Percentiles rank a stretch among this genome's conserved stretches.
Evolutionary conservation across 2,888 invertebrate genomes (phyloP).

Genomic region (Caenorhabditis zanzibari): DNA sequence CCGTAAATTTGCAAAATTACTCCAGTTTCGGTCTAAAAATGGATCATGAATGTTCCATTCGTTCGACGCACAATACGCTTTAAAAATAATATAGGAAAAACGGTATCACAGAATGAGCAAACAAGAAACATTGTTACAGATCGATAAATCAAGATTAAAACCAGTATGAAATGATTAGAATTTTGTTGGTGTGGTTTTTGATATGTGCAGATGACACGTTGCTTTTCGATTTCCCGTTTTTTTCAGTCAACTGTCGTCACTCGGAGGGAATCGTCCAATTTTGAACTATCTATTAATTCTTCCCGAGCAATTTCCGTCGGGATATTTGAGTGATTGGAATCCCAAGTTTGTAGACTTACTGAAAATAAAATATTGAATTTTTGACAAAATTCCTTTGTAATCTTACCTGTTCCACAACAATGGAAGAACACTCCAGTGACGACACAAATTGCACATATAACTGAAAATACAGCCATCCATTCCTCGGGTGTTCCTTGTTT

Average conservation of each 20-base stretch:
- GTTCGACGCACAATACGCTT: constrained; percentile 19
- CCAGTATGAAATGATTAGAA: constrained; percentile 62
- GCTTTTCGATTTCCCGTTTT: neutral
- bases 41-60: neutral
- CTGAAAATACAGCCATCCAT: constrained; percentile 78
- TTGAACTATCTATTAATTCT: constrained; percentile 63
- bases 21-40: constrained; percentile 13
- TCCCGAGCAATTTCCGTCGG: constrained; percentile 55
- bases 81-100: constrained; percentile 1
- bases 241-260: constrained; percentile 55
- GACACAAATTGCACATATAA: constrained; percentile 77
- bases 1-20: constrained; percentile 24
- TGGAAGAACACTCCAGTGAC: constrained; percentile 81
- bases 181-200: neutral
- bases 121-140: constrained; percentile 49
- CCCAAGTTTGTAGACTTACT: constrained; percentile 63
- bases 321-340: constrained; percentile 49
- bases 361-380: neutral
- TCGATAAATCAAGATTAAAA: constrained; percentile 54
- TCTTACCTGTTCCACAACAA: constrained; percentile 79
- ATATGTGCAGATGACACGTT: constrained; percentile 17
- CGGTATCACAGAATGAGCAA: constrained; percentile 62
- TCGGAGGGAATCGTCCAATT: constrained; percentile 60
- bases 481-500: constrained; percentile 77
- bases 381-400: neutral